Conservation (phyloP, 2,888 invertebrate species). For the Tachina fera region DNA sequence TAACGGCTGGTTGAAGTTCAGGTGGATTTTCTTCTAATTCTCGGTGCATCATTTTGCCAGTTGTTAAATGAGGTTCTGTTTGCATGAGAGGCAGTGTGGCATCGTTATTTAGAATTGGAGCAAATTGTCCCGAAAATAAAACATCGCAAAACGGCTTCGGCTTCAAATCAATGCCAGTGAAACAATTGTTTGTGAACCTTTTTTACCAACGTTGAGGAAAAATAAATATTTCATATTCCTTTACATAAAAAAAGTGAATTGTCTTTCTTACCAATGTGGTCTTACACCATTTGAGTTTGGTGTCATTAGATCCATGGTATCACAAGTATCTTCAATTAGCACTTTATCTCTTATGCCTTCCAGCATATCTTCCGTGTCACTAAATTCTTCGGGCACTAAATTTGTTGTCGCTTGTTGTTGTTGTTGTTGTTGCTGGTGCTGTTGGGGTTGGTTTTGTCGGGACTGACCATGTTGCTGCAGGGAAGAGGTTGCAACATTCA, state of each 20-base stretch:
- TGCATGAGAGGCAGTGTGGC: conserved; percentile 53
- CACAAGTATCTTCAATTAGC: conserved; percentile 82
- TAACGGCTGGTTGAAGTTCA: conserved; percentile 12
- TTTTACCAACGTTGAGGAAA: conserved; percentile 18
- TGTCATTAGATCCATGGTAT: conserved; percentile 80
- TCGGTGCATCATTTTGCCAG: conserved; percentile 57
- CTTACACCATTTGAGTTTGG: conserved; percentile 76
- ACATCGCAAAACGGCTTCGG: conserved; percentile 71
- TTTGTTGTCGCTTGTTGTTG: conserved; percentile 54
- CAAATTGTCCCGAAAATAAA: conserved; percentile 75
- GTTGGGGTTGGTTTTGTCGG: conserved; percentile 44
- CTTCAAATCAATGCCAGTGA: conserved; percentile 74
- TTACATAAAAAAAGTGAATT: not conserved
- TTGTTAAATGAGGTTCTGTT: conserved; percentile 42
- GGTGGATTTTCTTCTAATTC: conserved; percentile 36
- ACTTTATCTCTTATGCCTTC: conserved; percentile 89
- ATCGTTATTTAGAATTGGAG: conserved; percentile 65
- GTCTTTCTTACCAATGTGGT: conserved; percentile 76
- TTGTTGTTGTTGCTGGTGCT: conserved; percentile 40
- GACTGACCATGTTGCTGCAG: conserved; percentile 54
- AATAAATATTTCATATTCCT: not conserved
- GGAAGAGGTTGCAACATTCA: conserved; percentile 47
- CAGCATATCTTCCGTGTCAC: conserved; percentile 93
- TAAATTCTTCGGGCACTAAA: conserved; percentile 86
- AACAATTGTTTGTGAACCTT: conserved; percentile 76